Evolutionary conservation across 1,140 invertebrate species (phyloP), one percentile per base, ranked within the genome.

Genomic region (Saxidomus purpurata): DNA sequence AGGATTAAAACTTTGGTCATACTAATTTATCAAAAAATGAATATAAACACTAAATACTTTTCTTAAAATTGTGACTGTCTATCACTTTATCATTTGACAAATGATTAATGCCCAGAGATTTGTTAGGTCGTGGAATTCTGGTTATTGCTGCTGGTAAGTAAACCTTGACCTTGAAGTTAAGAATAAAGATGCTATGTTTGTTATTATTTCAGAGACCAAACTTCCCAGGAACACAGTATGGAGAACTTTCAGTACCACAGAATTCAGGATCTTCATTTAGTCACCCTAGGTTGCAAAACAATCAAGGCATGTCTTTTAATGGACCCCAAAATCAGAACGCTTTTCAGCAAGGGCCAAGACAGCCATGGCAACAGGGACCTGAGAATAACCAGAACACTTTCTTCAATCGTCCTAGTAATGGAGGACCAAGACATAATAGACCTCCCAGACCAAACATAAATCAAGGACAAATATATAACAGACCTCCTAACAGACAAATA

Each of bases 191-290:
- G n/a, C n/a, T n/a, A n/a, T 61, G 19, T 61, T n/a, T 61, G 6
- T 61, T 19, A 61, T 71, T 15, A n/a, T 76, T 47, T 22, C 71
- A 76, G 71, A 49, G 40, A 43, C 71, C 71, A 1, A 49, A 43
- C 38, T 43, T 76, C 0, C 71, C 17, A 9, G 6, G 13, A 25
- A n/a, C 0, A n/a, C 28, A 11, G n/a, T 79, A 34, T 36, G 49
- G 49, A 13, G 49, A 79, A 9, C n/a, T 59, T 47, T 31, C 9
- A 1, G 49, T n/a, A 31, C 40, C 71, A 22, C n/a, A 22, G 3
- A 47, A 28, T 15, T 25, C 69, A 2, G 38, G 36, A 6, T 11
- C 22, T 36, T 43, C 71, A 40, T 49, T 25, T 28, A 19, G 71
- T 9, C 40, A 43, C 22, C 25, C 59, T 28, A 25, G 71, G n/a